Conservation (phyloP, 1,140 invertebrate species). For the Meteorus sp. region DNA sequence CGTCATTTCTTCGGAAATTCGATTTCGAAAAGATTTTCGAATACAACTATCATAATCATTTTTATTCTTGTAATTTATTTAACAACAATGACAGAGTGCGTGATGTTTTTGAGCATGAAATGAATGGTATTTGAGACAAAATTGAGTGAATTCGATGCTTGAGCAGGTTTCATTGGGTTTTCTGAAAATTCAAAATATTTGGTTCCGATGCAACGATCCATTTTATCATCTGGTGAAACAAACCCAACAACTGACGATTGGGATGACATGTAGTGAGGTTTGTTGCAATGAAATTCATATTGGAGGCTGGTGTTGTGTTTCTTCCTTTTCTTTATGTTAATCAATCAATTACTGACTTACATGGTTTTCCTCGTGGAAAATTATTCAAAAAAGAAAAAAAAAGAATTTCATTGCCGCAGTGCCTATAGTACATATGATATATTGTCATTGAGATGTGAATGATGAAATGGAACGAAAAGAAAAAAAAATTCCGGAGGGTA, state of each 20-base stretch:
- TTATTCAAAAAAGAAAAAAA: no score
- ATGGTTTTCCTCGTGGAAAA: no score
- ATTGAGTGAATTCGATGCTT: not conserved
- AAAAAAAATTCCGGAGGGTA: no score
- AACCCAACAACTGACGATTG: no score
- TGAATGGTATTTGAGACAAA: not conserved
- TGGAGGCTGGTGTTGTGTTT: conserved; percentile 8
- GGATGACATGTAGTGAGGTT: no score
- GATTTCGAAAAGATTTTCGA: not conserved
- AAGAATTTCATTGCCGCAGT: not conserved
- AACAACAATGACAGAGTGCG: conserved; percentile 24
- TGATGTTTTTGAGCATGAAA: no score
- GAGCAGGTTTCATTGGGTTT: not conserved
- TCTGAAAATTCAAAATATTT: not conserved
- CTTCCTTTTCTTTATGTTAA: conserved; percentile 23
- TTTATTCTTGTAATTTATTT: conserved; percentile 38
- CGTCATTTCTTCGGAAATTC: not conserved
- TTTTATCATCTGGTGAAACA: not conserved
- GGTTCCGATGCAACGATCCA: not conserved
- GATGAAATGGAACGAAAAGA: no score
- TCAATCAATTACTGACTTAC: no score
- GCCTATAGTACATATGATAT: not conserved
- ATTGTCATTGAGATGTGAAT: no score
- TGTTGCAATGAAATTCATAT: not conserved
- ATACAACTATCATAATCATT: conserved; percentile 23